Percentiles rank a stretch among this genome's conserved stretches.
Evolutionary conservation across 2,113 vertebrate genomes (phyloP).

Genomic region (Syngnathus scovelli): DNA sequence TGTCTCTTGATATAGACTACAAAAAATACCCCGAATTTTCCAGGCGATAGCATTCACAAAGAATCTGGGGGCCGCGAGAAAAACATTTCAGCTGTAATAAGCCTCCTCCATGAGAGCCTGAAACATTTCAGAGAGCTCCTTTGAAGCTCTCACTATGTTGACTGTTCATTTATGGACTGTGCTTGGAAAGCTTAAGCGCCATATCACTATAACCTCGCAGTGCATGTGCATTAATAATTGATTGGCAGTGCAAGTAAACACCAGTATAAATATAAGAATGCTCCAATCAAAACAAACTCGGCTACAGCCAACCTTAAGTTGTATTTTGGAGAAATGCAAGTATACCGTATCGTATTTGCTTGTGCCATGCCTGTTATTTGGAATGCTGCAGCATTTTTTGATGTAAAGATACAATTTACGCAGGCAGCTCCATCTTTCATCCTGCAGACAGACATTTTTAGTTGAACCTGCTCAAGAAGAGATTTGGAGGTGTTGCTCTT

Average conservation of each 20-base stretch:
- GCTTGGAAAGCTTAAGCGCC: constrained; percentile 62
- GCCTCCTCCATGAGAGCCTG: constrained; percentile 63
- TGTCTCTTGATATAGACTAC: constrained; percentile 62
- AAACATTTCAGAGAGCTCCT: constrained; percentile 60
- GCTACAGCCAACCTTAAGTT: constrained; percentile 54
- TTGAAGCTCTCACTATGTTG: constrained; percentile 68
- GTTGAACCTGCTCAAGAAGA: constrained; percentile 43
- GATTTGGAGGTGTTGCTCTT: constrained; percentile 49
- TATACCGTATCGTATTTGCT: neutral
- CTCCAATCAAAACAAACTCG: constrained; percentile 58
- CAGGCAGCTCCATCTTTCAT: constrained; percentile 39
- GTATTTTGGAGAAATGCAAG: constrained; percentile 2
- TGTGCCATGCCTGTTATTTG: neutral
- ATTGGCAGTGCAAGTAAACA: constrained; percentile 71
- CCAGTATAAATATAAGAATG: constrained; percentile 64
- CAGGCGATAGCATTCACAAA: constrained; percentile 59
- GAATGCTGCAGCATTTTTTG: neutral
- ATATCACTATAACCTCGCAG: constrained; percentile 67
- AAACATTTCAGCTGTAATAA: constrained; percentile 73
- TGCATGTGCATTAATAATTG: constrained; percentile 69
- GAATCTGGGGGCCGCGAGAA: constrained; percentile 61
- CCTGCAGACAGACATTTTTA: constrained; percentile 17
- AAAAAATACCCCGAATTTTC: constrained; percentile 57
- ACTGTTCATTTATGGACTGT: constrained; percentile 64
- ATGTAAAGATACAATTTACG: constrained; percentile 9